Evolutionary conservation across 2,113 vertebrate species (phyloP), one percentile per base, ranked within the genome.

Genomic region (Caloenas nicobarica): DNA sequence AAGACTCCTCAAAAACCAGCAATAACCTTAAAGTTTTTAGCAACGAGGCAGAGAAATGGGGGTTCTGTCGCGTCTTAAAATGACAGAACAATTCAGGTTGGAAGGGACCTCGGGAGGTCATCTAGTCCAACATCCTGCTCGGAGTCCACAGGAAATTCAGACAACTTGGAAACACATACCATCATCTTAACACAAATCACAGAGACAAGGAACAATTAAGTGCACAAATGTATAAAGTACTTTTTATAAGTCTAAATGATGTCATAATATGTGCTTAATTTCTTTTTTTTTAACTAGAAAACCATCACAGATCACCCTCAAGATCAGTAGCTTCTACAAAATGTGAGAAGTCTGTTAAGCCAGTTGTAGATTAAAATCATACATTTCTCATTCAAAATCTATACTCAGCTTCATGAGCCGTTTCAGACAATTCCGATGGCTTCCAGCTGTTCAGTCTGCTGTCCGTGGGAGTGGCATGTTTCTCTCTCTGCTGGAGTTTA

Each of bases 21-120:
- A 82, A 69, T 89, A 93, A 86, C 80, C 58, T 91, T 88, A 88
- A 81, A 87, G 83, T 58, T 91, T 92, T 89, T 82, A 94, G 61
- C 25, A 81, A 40, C 53, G 64, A 76, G 83, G n/a, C 83, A 65
- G 68, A 64, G 62, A 86, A 91, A 70, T 0, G 0, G 29, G 21
- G 58, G 58, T 94, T 90, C 58, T 5, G 17, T 76, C 81, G 13
- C 78, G 70, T n/a, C 50, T 61, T 71, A 72, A 93, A 95, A 34
- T 56, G 58, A 48, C 64, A 38, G 17, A 81, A 78, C 31, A 36
- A 22, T 7, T 60, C 5, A 7, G 51, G 58, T 17, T 51, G 53
- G 58, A 68, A 50, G 46, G 46, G 46, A 88, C 40, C 28, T 77
- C 48, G 61, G 33, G 18, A 68, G 24, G 70, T 33, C 72, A 73